Conservation (phyloP, 2,113 vertebrate genomes). For the Xiphophorus hellerii region DNA sequence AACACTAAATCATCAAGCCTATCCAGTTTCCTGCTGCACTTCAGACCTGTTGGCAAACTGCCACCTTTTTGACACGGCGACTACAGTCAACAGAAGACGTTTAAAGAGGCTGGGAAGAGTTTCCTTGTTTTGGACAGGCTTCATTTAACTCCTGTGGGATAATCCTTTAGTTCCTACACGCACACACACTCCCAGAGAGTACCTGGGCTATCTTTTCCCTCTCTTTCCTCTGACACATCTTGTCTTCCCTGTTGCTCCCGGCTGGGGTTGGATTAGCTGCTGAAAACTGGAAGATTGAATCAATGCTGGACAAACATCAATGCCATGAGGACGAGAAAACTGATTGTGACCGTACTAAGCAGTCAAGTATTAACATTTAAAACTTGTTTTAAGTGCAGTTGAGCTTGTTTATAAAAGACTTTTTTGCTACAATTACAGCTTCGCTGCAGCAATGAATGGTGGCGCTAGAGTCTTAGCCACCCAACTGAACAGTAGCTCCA, state of each 20-base stretch:
- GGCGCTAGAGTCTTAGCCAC: slow-evolving; percentile 69
- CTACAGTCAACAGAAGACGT: slow-evolving; percentile 60
- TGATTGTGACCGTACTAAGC: not conserved
- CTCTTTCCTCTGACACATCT: slow-evolving; percentile 75
- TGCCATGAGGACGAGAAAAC: slow-evolving; percentile 3
- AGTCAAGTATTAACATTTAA: not conserved
- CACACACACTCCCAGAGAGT: slow-evolving; percentile 20
- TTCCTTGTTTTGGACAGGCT: slow-evolving; percentile 75
- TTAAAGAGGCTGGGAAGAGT: slow-evolving; percentile 75
- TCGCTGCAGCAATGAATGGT: slow-evolving; percentile 55
- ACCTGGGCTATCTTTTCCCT: slow-evolving; percentile 75
- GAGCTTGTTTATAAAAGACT: slow-evolving; percentile 11
- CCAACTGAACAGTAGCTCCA: slow-evolving; percentile 50
- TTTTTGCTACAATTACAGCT: slow-evolving; percentile 33
- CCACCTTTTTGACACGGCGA: slow-evolving; percentile 68
- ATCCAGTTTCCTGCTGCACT: slow-evolving; percentile 77
- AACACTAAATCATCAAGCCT: slow-evolving; percentile 79
- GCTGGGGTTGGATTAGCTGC: slow-evolving; percentile 52
- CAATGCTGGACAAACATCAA: slow-evolving; percentile 50
- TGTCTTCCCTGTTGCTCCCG: slow-evolving; percentile 66
- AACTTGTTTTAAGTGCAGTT: not conserved
- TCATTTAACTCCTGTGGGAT: slow-evolving; percentile 82
- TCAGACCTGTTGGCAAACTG: slow-evolving; percentile 69
- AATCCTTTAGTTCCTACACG: slow-evolving; percentile 70
- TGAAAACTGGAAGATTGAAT: slow-evolving; percentile 67